Percentiles rank a stretch among this genome's conserved stretches.
phyloP scores from a whole-genome alignment of 2,797 vertebrate species.

The Oryzias sinensis region DNA sequence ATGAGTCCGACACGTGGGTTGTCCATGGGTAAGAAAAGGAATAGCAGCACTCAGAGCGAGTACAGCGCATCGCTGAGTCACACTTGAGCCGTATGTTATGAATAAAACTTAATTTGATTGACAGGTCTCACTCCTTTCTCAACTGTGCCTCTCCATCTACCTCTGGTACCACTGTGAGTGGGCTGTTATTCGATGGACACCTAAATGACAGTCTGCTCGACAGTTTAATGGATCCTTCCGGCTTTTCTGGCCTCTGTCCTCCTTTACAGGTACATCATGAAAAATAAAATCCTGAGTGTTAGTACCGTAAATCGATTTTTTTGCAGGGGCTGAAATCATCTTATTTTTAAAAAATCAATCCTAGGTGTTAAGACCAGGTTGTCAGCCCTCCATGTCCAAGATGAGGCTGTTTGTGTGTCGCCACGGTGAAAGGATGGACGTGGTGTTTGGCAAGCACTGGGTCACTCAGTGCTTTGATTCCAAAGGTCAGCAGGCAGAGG shows the following conservation, averaged over 20 bases:
- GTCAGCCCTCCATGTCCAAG: conserved; percentile 83
- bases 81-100: neutral
- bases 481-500: conserved; percentile 82
- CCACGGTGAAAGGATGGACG: conserved; percentile 97
- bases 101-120: conserved; percentile 15
- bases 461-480: conserved; percentile 94
- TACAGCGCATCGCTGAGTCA: neutral
- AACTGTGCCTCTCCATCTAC: conserved; percentile 76
- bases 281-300: neutral
- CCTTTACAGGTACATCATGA: conserved; percentile 83
- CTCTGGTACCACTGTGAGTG: conserved; percentile 61
- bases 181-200: conserved; percentile 78
- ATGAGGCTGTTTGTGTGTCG: conserved; percentile 95
- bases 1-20: conserved; percentile 96
- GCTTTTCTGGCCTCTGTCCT: conserved; percentile 86
- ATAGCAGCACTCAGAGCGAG: neutral
- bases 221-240: conserved; percentile 80
- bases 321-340: neutral
- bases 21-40: conserved; percentile 87
- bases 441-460: conserved; percentile 99
- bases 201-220: conserved; percentile 85
- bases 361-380: conserved; percentile 81
- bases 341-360: conserved; percentile 15
- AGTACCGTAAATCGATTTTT: neutral
- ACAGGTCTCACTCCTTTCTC: conserved; percentile 91